phyloP scores from a whole-genome alignment of 2,113 vertebrate genomes.

The Pterocles orientalis region DNA sequence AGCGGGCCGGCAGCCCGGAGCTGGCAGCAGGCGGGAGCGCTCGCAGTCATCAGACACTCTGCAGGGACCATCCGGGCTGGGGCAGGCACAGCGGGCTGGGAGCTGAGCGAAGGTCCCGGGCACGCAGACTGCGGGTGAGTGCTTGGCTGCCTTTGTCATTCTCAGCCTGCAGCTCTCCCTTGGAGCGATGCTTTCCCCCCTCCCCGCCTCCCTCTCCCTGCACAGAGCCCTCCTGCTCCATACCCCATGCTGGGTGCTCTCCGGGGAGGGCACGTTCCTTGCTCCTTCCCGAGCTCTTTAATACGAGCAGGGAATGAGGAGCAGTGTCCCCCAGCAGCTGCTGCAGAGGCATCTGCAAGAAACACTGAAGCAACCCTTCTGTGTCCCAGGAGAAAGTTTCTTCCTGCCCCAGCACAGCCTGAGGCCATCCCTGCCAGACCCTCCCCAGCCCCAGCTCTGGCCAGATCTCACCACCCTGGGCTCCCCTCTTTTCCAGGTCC shows the following conservation, averaged over 20 bases:
- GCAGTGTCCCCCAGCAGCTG: neutral
- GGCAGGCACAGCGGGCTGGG: neutral
- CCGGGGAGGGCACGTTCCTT: too few species aligned
- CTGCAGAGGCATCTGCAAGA: conserved; percentile 1
- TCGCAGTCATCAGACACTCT: neutral
- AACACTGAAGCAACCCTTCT: neutral
- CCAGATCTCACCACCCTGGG: fast-evolving
- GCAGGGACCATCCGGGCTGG: conserved; percentile 22
- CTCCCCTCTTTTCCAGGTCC: neutral
- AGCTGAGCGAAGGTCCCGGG: neutral
- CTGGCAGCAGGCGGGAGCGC: neutral
- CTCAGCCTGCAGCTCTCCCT: conserved; percentile 4
- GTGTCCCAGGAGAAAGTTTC: conserved; percentile 9
- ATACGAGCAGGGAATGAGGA: neutral
- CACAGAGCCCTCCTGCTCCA: neutral
- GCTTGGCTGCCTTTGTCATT: conserved; percentile 24
- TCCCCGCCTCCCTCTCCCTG: neutral
- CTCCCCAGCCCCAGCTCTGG: too few species aligned
- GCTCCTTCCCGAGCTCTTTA: neutral
- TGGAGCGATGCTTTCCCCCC: neutral
- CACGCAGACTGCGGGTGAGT: conserved; percentile 50
- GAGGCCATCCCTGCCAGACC: neutral
- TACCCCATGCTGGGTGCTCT: neutral
- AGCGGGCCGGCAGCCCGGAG: neutral
- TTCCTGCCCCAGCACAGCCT: neutral